phyloP scores from a whole-genome alignment of 1,140 invertebrate genomes.

The Thalassaphorura encarpata region DNA sequence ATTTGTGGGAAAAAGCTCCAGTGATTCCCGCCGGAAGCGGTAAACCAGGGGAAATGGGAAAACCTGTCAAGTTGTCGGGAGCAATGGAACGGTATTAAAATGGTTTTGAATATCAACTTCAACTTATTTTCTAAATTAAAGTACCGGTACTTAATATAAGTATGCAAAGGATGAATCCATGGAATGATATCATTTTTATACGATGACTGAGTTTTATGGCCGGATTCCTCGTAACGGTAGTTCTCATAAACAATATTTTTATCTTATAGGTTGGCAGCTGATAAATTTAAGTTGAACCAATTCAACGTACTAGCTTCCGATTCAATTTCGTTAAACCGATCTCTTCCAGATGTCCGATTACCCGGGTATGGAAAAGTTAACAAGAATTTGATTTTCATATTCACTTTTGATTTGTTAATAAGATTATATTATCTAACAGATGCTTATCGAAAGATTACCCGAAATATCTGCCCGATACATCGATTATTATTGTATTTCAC shows the following conservation, averaged over 20 bases:
- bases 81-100: too few relatives aligned
- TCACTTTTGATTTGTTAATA: too few relatives aligned
- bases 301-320: constrained; percentile 98
- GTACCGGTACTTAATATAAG: too few relatives aligned
- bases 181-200: too few relatives aligned
- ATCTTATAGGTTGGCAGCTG: constrained; percentile 78
- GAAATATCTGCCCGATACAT: constrained; percentile 69
- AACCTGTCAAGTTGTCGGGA: constrained; percentile 71
- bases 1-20: constrained; percentile 60
- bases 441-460: constrained; percentile 69
- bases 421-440: constrained; percentile 46
- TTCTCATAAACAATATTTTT: too few relatives aligned
- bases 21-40: constrained; percentile 54
- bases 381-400: not conserved
- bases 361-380: constrained; percentile 56
- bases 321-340: constrained; percentile 92
- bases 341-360: constrained; percentile 85
- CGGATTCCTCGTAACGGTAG: too few relatives aligned
- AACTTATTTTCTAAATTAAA: too few relatives aligned
- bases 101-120: too few relatives aligned
- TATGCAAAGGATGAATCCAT: too few relatives aligned
- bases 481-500: constrained; percentile 94
- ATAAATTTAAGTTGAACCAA: constrained; percentile 95
- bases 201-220: too few relatives aligned
- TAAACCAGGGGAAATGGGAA: constrained; percentile 77